Evolutionary conservation across 2,797 vertebrate genomes (phyloP).

Genomic region (Cossypha polioptera): DNA sequence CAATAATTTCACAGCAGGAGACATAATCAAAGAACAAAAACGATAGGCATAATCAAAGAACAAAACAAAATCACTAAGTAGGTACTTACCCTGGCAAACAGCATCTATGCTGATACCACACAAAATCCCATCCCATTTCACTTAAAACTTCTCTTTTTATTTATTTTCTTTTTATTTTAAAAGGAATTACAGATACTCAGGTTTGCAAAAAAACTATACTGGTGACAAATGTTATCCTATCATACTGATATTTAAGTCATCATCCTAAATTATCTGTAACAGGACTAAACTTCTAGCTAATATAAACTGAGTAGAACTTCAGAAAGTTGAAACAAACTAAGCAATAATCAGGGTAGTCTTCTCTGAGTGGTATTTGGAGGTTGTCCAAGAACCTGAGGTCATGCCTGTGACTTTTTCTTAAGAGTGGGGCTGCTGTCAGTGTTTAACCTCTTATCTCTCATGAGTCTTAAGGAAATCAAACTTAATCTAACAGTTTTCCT

Average conservation of each 20-base stretch:
- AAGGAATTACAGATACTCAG: not conserved
- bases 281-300: not conserved
- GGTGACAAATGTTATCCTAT: not conserved
- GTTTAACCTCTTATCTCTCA: not conserved
- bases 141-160: rapidly evolving
- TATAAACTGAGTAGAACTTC: not conserved
- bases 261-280: not conserved
- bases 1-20: not conserved
- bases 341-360: not conserved
- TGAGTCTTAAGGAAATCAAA: not conserved
- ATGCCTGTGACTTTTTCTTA: not conserved
- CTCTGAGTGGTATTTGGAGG: constrained; percentile 11
- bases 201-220: not conserved
- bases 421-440: not conserved
- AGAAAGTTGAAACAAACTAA: not conserved
- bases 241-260: not conserved
- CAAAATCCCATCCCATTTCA: not conserved
- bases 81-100: not conserved
- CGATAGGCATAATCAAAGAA: not conserved
- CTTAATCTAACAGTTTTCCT: not conserved
- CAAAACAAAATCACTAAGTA: not conserved
- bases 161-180: not conserved
- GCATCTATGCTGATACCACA: not conserved
- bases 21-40: no score
- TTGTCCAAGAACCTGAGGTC: not conserved